phyloP scores from a whole-genome alignment of 2,888 invertebrate genomes.

The Hypsopygia costalis region DNA sequence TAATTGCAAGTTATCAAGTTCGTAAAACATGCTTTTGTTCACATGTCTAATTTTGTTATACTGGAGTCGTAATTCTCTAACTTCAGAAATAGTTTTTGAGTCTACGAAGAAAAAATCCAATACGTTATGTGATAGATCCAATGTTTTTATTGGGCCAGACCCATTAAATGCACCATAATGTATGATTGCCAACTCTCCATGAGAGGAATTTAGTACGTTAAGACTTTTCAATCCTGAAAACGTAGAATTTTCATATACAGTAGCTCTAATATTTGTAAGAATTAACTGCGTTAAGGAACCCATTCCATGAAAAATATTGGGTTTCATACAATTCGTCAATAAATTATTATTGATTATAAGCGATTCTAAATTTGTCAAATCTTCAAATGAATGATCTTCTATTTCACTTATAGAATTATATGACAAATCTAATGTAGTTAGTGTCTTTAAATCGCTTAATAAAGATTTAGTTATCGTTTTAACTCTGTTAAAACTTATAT shows the following conservation, averaged over 20 bases:
- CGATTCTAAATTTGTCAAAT: conserved; percentile 8
- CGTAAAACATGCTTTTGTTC: conserved; percentile 16
- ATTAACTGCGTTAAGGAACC: conserved; percentile 6
- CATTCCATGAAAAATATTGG: conserved; percentile 13
- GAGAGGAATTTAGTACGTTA: conserved; percentile 16
- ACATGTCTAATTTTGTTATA: conserved; percentile 19
- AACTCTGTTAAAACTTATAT: too few relatives aligned
- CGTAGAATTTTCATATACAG: conserved; percentile 11
- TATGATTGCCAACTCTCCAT: conserved; percentile 17
- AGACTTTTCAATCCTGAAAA: conserved; percentile 15
- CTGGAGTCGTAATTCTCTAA: conserved; percentile 20
- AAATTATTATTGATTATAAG: conserved; percentile 15
- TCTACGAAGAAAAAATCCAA: conserved; percentile 19
- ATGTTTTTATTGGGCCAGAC: conserved; percentile 15
- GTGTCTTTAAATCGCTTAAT: conserved; percentile 35
- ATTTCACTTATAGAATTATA: conserved; percentile 41
- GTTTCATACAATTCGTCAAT: conserved; percentile 9
- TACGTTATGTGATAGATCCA: conserved; percentile 22
- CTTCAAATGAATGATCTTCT: conserved; percentile 44
- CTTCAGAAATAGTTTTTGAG: conserved; percentile 13
- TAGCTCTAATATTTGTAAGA: conserved; percentile 12
- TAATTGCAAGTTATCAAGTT: conserved; percentile 14
- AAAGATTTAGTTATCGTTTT: conserved; percentile 8
- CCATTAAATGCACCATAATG: conserved; percentile 17
- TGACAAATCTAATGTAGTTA: conserved; percentile 46